These are phyloP conservation scores for Aphelinus certus DNA, from an alignment of 1,140 invertebrate species.

Conservation along the genomic window DNA sequence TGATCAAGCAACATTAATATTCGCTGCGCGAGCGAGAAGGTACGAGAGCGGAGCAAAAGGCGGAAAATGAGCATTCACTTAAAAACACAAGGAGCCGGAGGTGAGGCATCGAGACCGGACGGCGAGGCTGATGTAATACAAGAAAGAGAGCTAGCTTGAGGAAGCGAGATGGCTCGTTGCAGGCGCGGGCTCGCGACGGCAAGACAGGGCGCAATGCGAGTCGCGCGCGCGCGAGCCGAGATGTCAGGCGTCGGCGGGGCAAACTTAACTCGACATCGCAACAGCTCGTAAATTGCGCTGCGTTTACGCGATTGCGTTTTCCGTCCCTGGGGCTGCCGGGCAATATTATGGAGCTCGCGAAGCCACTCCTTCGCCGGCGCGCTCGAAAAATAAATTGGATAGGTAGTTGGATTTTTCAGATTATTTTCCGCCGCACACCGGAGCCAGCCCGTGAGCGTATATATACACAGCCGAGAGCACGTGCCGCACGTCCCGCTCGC, in stretches of 20 bases:
- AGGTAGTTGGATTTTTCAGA: constrained; percentile 23
- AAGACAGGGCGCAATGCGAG: neutral
- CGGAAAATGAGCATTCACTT: too few species aligned
- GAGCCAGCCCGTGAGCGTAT: too few species aligned
- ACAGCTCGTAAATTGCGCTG: constrained; percentile 40
- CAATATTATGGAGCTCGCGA: constrained; percentile 23
- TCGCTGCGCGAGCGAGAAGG: too few species aligned
- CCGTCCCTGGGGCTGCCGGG: constrained; percentile 24
- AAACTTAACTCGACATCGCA: constrained; percentile 35
- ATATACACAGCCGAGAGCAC: too few species aligned
- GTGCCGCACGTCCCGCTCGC: too few species aligned
- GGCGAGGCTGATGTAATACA: too few species aligned
- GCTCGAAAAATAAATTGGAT: constrained; percentile 33
- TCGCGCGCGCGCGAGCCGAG: neutral
- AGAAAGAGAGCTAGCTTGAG: too few species aligned
- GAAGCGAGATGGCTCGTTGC: neutral
- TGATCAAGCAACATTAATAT: too few species aligned
- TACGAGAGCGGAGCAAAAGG: too few species aligned
- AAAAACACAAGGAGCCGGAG: too few species aligned
- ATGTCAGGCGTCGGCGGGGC: constrained; percentile 12
- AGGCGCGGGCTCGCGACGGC: neutral
- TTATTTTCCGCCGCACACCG: neutral
- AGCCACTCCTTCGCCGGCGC: neutral
- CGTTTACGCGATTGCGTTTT: constrained; percentile 37
- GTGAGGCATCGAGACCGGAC: too few species aligned